phyloP scores from a whole-genome alignment of 2,797 vertebrate species.

The Poeciliopsis turneri region DNA sequence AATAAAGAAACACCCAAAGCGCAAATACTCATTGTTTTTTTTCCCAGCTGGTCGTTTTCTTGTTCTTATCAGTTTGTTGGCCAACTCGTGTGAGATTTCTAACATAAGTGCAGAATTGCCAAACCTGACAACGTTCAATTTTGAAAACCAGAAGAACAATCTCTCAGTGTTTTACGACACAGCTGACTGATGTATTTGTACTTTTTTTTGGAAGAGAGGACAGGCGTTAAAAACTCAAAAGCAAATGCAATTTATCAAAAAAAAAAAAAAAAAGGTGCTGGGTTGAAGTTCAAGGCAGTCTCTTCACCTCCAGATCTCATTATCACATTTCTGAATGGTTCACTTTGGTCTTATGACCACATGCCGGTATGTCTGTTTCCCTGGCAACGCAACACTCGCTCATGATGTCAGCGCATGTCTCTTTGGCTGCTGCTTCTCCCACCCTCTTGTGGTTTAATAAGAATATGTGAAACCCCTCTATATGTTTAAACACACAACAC shows the following conservation, averaged over 20 bases:
- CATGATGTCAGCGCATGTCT: background rate
- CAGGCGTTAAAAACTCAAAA: background rate
- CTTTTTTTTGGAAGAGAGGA: background rate
- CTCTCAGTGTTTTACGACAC: too few species aligned
- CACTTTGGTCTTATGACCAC: background rate
- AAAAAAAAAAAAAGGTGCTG: too few species aligned
- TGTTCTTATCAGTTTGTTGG: background rate
- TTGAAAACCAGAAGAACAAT: too few species aligned
- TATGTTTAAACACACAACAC: too few species aligned
- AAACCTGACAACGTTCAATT: background rate
- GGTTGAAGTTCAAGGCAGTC: background rate
- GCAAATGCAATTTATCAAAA: background rate
- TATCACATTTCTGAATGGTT: background rate
- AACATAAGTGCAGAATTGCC: background rate
- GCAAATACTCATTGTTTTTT: background rate
- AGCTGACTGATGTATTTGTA: too few species aligned
- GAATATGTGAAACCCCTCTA: too few species aligned
- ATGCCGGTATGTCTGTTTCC: background rate
- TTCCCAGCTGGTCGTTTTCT: background rate
- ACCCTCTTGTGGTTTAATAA: background rate
- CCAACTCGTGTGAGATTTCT: background rate
- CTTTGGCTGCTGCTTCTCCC: background rate
- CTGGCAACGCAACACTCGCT: background rate
- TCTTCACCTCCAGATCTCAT: background rate
- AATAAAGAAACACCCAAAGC: background rate